phyloP scores from a whole-genome alignment of 2,113 vertebrate species.

The Epinephelus moara region DNA sequence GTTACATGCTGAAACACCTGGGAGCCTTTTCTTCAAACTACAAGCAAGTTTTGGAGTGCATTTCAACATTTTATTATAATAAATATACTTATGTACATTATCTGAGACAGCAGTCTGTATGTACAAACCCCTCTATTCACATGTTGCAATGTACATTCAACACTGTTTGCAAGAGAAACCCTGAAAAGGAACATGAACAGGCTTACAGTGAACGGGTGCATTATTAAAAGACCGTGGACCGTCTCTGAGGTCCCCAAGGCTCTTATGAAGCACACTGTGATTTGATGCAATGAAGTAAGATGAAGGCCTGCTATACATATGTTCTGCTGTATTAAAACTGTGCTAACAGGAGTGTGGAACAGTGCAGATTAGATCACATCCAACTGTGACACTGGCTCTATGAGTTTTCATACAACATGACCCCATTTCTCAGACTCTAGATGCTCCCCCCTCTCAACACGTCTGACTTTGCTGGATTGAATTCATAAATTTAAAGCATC shows the following conservation, averaged over 20 bases:
- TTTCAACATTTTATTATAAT: constrained; percentile 83
- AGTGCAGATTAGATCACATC: constrained; percentile 46
- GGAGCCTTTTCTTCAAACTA: constrained; percentile 26
- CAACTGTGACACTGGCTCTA: constrained; percentile 8
- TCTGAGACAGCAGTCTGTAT: constrained; percentile 70
- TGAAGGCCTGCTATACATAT: constrained; percentile 30
- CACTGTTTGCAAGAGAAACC: constrained; percentile 65
- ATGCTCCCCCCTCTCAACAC: constrained; percentile 5
- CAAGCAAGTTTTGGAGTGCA: constrained; percentile 4
- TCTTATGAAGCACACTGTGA: constrained; percentile 52
- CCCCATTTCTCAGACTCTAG: constrained; percentile 10
- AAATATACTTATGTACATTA: constrained; percentile 84
- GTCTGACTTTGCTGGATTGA: constrained; percentile 26
- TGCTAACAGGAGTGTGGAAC: constrained; percentile 41
- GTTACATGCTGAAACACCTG: background rate
- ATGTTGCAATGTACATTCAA: constrained; percentile 70
- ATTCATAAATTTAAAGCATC: constrained; percentile 57
- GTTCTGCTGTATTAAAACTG: constrained; percentile 31
- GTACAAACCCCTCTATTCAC: constrained; percentile 73
- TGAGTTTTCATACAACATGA: constrained; percentile 5
- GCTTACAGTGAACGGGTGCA: constrained; percentile 63
- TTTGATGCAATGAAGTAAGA: constrained; percentile 40
- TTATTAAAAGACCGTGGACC: constrained; percentile 51
- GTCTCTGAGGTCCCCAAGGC: constrained; percentile 49
- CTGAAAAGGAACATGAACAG: constrained; percentile 65